A percentile compares a stretch with the other conserved stretches of the same genome.
phyloP scores from a whole-genome alignment of 2,113 vertebrate species.

The Eclectus roratus region DNA sequence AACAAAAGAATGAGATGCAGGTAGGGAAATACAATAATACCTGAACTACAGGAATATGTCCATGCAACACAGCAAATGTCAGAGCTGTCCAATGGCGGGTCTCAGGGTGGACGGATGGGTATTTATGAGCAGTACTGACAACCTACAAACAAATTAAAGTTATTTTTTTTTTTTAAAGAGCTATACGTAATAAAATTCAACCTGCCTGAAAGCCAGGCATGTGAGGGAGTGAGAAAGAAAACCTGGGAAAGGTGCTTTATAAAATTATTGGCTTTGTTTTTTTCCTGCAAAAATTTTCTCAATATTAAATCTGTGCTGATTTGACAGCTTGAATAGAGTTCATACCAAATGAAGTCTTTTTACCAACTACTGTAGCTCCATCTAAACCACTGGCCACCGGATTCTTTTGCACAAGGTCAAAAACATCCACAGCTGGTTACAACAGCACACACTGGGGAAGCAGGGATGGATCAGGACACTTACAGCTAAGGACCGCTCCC shows the following conservation, averaged over 20 bases:
- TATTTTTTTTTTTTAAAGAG: slow-evolving; percentile 70
- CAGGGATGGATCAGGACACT: background rate
- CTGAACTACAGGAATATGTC: slow-evolving; percentile 99
- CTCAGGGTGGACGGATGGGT: slow-evolving; percentile 98
- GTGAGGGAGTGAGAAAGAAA: slow-evolving; percentile 10
- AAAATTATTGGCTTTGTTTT: background rate
- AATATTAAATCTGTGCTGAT: slow-evolving; percentile 8
- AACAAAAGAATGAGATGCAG: slow-evolving; percentile 71
- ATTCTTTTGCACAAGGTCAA: slow-evolving; percentile 60
- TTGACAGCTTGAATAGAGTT: slow-evolving; percentile 40
- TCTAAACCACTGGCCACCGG: slow-evolving; percentile 65
- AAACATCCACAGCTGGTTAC: slow-evolving; percentile 55
- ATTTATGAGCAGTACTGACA: slow-evolving; percentile 97
- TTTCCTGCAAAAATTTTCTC: slow-evolving; percentile 23
- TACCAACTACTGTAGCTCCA: slow-evolving; percentile 69
- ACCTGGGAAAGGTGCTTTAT: slow-evolving; percentile 6
- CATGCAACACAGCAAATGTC: slow-evolving; percentile 98
- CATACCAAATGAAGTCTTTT: slow-evolving; percentile 69
- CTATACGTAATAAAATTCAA: slow-evolving; percentile 59
- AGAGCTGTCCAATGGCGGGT: slow-evolving; percentile 97
- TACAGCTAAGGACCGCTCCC: background rate
- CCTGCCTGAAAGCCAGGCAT: slow-evolving; percentile 52
- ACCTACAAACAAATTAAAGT: slow-evolving; percentile 90
- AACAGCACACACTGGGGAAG: slow-evolving; percentile 36
- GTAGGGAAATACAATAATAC: slow-evolving; percentile 82